phyloP scores from a whole-genome alignment of 2,797 vertebrate genomes.

The Rallus crepitans region DNA sequence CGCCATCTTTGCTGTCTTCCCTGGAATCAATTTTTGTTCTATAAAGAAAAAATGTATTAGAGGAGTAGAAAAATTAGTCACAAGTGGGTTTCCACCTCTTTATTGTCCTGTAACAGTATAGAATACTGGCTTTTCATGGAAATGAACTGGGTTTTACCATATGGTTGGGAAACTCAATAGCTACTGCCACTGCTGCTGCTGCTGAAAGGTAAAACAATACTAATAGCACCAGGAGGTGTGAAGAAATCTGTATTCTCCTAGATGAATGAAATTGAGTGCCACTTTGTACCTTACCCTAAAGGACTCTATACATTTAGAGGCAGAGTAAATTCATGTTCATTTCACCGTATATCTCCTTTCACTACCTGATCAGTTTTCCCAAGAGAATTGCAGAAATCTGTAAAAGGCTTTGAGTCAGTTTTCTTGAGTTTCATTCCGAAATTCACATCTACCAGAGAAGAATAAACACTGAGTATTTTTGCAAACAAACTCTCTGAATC shows the following conservation, averaged over 20 bases:
- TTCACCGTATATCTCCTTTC: neutral
- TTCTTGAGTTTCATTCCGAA: neutral
- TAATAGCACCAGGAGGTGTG: neutral
- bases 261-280: neutral
- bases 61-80: neutral
- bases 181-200: neutral
- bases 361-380: neutral
- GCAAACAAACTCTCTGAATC: neutral
- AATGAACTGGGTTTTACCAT: neutral
- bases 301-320: neutral
- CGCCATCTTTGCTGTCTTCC: neutral
- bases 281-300: neutral
- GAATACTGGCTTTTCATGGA: neutral
- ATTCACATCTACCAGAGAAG: neutral
- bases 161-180: neutral
- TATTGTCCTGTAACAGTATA: neutral
- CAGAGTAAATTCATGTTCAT: neutral
- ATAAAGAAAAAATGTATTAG: neutral
- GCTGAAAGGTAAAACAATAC: neutral
- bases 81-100: neutral
- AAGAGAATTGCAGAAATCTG: neutral
- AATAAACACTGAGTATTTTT: neutral
- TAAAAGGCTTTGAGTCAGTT: neutral
- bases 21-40: neutral
- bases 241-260: neutral